Evolutionary conservation across 2,113 vertebrate species (phyloP).

Genomic region (Muntiacus reevesi): DNA sequence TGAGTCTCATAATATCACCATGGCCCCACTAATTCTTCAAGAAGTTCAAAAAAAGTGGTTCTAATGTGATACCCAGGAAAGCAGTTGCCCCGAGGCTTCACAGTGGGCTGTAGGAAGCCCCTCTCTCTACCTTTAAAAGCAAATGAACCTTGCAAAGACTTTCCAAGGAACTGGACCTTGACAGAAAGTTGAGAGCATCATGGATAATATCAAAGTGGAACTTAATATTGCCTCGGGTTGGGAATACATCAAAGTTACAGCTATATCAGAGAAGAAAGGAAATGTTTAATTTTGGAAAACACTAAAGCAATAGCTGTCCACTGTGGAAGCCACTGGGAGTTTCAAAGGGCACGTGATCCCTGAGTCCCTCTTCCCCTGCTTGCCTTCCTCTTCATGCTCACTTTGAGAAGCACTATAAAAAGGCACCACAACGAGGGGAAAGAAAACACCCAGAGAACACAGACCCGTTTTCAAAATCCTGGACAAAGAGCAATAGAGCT

Average conservation of each 20-base stretch:
- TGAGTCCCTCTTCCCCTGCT: not conserved
- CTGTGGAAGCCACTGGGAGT: not conserved
- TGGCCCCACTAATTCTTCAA: not conserved
- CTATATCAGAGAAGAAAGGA: not conserved
- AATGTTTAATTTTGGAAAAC: not conserved
- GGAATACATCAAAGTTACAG: not conserved
- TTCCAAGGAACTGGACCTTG: not conserved
- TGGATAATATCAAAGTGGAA: not conserved
- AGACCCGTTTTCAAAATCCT: not conserved
- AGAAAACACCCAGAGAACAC: not conserved
- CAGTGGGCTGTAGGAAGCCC: not conserved
- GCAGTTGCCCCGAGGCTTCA: not conserved
- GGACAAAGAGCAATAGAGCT: not conserved
- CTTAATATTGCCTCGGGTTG: not conserved
- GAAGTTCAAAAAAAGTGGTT: not conserved
- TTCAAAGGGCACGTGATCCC: not conserved
- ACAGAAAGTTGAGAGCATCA: not conserved
- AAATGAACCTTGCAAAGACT: not conserved
- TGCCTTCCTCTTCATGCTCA: not conserved
- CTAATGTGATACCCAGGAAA: not conserved
- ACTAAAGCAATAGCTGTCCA: not conserved
- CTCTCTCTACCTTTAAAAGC: not conserved
- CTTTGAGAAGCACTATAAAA: not conserved
- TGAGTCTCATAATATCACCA: not conserved
- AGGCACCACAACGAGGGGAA: not conserved